Percentiles rank a stretch among this genome's conserved stretches.
Evolutionary conservation across 2,113 vertebrate genomes (phyloP).

Genomic region (Coptodon rendalli): DNA sequence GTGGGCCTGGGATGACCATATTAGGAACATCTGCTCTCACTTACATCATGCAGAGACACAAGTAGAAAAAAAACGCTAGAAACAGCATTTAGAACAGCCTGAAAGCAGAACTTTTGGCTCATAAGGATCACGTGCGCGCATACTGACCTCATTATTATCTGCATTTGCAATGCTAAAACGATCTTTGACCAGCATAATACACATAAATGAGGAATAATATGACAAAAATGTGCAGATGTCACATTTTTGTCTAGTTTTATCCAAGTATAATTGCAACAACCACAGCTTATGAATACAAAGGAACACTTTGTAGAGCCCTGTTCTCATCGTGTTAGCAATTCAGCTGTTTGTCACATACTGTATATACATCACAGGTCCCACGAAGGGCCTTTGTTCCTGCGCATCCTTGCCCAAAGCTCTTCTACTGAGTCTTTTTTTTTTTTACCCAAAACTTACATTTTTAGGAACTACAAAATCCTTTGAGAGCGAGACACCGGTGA

Average conservation of each 20-base stretch:
- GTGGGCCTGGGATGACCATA: background rate
- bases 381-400: background rate
- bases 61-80: background rate
- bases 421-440: background rate
- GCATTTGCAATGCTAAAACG: background rate
- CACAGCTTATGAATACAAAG: background rate
- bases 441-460: background rate
- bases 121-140: background rate
- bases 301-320: background rate
- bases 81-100: background rate
- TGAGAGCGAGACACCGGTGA: background rate
- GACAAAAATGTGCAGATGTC: background rate
- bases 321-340: background rate
- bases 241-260: background rate
- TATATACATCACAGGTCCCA: background rate
- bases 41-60: background rate
- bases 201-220: background rate
- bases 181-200: background rate
- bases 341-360: background rate
- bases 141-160: background rate
- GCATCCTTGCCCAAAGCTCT: background rate
- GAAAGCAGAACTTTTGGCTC: background rate
- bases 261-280: background rate
- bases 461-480: background rate
- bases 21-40: background rate